phyloP scores from a whole-genome alignment of 1,140 invertebrate genomes.

The Drosophila kohkoa region DNA sequence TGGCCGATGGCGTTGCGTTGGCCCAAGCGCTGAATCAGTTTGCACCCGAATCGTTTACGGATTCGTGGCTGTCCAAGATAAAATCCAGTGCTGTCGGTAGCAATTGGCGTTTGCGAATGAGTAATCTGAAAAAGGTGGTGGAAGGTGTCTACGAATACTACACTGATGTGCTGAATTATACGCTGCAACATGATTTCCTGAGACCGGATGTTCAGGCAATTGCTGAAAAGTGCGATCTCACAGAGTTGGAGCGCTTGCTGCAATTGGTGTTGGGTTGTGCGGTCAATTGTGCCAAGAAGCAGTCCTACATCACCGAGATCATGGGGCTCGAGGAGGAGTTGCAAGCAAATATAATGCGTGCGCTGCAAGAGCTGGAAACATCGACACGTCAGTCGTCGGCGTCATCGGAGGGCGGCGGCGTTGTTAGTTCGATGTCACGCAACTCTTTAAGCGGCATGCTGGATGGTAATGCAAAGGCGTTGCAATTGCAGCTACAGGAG shows the following conservation, averaged over 20 bases:
- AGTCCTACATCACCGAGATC: constrained; percentile 96
- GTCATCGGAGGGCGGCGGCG: constrained; percentile 38
- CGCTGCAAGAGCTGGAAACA: constrained; percentile 95
- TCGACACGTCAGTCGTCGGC: constrained; percentile 63
- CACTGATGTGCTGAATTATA: constrained; percentile 93
- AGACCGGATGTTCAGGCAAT: constrained; percentile 95
- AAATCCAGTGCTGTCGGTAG: constrained; percentile 91
- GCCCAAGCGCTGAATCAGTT: constrained; percentile 93
- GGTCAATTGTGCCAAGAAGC: constrained; percentile 96
- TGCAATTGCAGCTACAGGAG: constrained; percentile 86
- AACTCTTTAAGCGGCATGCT: constrained; percentile 85
- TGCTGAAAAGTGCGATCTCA: constrained; percentile 91
- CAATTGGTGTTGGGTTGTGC: constrained; percentile 97
- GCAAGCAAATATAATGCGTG: constrained; percentile 97
- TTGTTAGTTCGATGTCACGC: constrained; percentile 65
- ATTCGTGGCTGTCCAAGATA: constrained; percentile 93
- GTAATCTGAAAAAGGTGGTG: constrained; percentile 96
- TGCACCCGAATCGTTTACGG: constrained; percentile 89
- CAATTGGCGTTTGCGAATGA: constrained; percentile 96
- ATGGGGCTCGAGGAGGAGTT: constrained; percentile 96
- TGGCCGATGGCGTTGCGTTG: constrained; percentile 94
- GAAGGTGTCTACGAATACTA: constrained; percentile 96
- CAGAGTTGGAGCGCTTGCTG: constrained; percentile 93
- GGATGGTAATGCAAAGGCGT: constrained; percentile 88
- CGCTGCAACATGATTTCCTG: constrained; percentile 89